Conservation (phyloP, 2,113 vertebrate species). For the Apteryx owenii region DNA sequence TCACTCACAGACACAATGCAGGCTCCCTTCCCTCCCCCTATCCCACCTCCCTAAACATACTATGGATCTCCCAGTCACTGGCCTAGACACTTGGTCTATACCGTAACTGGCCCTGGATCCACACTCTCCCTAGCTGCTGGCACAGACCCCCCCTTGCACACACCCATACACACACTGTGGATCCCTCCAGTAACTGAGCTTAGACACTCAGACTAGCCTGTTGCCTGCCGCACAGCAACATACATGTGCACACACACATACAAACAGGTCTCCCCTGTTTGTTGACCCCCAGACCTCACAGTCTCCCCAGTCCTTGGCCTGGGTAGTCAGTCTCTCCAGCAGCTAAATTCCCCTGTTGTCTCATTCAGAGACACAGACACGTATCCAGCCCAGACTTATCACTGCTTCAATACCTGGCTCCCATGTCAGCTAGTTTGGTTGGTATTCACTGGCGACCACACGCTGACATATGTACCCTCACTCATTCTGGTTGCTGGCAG, state of each 20-base stretch:
- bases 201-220: not conserved
- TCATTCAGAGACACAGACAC: accelerated
- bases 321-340: not conserved
- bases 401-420: not conserved
- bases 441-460: not conserved
- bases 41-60: not conserved
- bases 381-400: not conserved
- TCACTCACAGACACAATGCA: accelerated
- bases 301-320: not conserved
- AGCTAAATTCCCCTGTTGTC: not conserved
- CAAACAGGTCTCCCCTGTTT: too few relatives aligned
- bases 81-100: not conserved
- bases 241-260: too few relatives aligned
- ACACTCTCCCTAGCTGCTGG: too few relatives aligned
- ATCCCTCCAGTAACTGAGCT: not conserved
- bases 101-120: not conserved
- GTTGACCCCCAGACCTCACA: not conserved
- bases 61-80: not conserved
- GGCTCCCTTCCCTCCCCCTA: too few relatives aligned
- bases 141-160: not conserved
- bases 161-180: not conserved
- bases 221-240: not conserved
- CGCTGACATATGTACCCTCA: not conserved
- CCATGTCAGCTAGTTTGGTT: not conserved
- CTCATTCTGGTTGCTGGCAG: not conserved